Evolutionary conservation across 2,797 vertebrate species (phyloP), one percentile per base, ranked within the genome.

Genomic region (Ceryle rudis): DNA sequence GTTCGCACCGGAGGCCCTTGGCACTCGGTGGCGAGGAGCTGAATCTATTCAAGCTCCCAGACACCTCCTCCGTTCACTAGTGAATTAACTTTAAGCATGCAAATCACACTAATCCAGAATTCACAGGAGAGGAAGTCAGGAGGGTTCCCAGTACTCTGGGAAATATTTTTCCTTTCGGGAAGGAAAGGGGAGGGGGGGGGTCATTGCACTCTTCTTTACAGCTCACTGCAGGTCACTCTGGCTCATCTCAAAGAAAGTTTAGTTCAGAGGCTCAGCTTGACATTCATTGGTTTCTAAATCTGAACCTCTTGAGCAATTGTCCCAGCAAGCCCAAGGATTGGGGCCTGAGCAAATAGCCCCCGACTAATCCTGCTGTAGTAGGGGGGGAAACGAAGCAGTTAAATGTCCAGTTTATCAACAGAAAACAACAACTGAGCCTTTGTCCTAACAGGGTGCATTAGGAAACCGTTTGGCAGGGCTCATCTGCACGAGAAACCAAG

Each of bases 101-200:
- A 96, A 94, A 97, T 96, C 91, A 80, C 94, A 77, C 93, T 88
- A 95, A 93, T 90, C 90, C 93, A 95, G 82, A 91, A 91, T 94
- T 93, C 95, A 92, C 91, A 92, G 92, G 73, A 90, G 79, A 95
- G 96, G 96, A 96, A 96, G 91, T 81, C 81, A 69, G 90, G 89
- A 97, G 95, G 62, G 87, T 89, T 91, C 88, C 86, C 86, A 93
- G 85, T 91, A 75, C 91, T 91, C 87, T 89, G 93, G 94, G 90
- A 94, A 95, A 86, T 92, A 90, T 89, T 96, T 95, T 91, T 86
- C 83, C 86, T 90, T 91, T 90, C 4, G 49, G 44, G 84, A 54
- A 81, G 44, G 42, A 70, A 88, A 15, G 47, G n/a, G 66, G 5
- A 49, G 69, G 19, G 55, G 55, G 10, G 42, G 17, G 41, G 85